A percentile compares a stretch with the other conserved stretches of the same genome.
Conservation (phyloP, 2,113 vertebrate species). For the Hydropotes inermis region DNA sequence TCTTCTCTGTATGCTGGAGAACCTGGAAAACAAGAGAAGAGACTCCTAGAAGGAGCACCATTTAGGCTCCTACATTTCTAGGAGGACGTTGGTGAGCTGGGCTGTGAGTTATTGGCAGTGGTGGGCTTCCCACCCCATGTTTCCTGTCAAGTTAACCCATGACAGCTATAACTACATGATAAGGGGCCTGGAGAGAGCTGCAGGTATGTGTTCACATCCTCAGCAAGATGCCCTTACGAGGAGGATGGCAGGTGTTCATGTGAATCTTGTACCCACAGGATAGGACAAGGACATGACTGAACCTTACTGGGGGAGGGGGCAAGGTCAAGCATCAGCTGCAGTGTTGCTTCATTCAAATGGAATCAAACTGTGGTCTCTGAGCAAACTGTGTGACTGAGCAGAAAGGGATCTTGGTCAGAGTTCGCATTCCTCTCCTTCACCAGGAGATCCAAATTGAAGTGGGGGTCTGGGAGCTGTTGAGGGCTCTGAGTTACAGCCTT, state of each 20-base stretch:
- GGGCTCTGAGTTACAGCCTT: background rate
- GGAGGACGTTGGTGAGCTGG: background rate
- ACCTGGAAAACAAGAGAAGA: background rate
- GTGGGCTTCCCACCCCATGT: background rate
- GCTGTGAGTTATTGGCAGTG: background rate
- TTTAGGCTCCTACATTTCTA: background rate
- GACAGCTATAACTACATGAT: background rate
- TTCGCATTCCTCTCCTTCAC: background rate
- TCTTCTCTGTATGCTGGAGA: background rate
- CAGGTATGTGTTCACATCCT: background rate
- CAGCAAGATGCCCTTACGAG: background rate
- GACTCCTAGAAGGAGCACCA: background rate
- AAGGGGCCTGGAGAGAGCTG: rapidly evolving
- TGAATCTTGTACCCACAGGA: background rate
- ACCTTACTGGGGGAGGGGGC: background rate
- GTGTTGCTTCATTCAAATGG: background rate
- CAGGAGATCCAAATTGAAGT: background rate
- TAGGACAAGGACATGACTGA: rapidly evolving
- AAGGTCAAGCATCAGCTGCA: background rate
- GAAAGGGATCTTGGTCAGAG: background rate
- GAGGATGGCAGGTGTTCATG: background rate
- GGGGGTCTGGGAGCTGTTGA: background rate
- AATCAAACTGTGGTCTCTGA: background rate
- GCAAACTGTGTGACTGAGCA: background rate
- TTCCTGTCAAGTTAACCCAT: background rate